Base-by-base conservation (phyloP, 2,797 vertebrate species). In the Hypotaenidia philippensis region DNA sequence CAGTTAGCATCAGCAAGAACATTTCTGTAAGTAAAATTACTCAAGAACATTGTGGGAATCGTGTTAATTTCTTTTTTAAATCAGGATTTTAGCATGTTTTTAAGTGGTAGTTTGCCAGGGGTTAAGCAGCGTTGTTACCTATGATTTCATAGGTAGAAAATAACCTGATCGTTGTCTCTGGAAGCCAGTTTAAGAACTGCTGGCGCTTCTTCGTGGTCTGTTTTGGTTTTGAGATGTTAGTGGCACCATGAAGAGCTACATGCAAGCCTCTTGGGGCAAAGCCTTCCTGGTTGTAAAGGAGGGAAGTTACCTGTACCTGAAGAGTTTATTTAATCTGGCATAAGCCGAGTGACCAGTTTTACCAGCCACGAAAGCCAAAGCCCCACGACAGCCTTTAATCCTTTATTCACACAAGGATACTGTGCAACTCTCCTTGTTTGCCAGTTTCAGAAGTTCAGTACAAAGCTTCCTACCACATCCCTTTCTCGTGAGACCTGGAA, bases 331-430 rank as follows among this genome's bases (percentile, higher is more conserved):
- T 89, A 29, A 19, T 60, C 36, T 93, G 71, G 57, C 25, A 8
- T 75, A 57, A 81, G 64, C n/a, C 61, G 87, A 92, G 69, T 36
- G 90, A 80, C 89, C 57, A 80, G 93, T 96, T 95, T 76, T 94
- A 81, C 84, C 72, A 91, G 65, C 72, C 29, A 36, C 82, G 61
- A 78, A 85, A 83, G 29, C 72, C 78, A 66, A 72, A 94, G 79
- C 7, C 26, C 27, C 64, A 12, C 26, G 83, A 9, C 25, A 83
- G 32, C 52, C 45, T 87, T 87, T 80, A 64, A 66, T 87, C 69
- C 65, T 78, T 16, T 34, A 20, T 80, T 92, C 49, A 50, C 45
- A 53, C 4, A 1, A 27, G 44, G 89, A 23, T 0, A 5, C 50
- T 59, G 36, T 52, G 40, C 49, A 78, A 16, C 70, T 68, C 29